Evolutionary conservation across 2,888 invertebrate species (phyloP).

Genomic region (Ypsolopha sequella): DNA sequence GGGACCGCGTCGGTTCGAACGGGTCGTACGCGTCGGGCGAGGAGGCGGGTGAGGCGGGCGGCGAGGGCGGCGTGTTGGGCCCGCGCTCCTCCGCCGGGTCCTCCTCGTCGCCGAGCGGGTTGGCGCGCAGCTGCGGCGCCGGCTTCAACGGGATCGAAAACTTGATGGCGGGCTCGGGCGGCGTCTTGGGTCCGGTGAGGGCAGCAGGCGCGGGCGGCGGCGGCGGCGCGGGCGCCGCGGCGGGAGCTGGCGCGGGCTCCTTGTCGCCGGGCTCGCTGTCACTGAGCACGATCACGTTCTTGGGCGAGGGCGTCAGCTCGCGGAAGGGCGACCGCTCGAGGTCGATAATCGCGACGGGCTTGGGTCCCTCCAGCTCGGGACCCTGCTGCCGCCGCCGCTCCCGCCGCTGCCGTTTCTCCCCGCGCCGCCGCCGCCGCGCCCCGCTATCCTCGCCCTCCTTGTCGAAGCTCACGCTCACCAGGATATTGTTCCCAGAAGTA

Average conservation of each 20-base stretch:
- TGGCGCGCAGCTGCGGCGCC: constrained; percentile 17
- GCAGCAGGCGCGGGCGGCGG: constrained; percentile 16
- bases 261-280: constrained; percentile 80
- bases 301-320: constrained; percentile 84
- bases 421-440: constrained; percentile 23
- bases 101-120: constrained; percentile 17
- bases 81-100: constrained; percentile 25
- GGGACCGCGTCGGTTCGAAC: constrained; percentile 90
- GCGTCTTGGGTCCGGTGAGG: constrained; percentile 12
- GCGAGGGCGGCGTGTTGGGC: constrained; percentile 73
- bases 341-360: constrained; percentile 89
- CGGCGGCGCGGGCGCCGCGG: constrained; percentile 29
- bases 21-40: constrained; percentile 92
- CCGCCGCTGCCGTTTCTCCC: constrained; percentile 14
- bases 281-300: constrained; percentile 85
- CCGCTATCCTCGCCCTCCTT: constrained; percentile 61
- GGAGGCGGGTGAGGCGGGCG: constrained; percentile 74
- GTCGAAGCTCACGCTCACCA: constrained; percentile 93
- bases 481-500: constrained; percentile 92
- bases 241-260: constrained; percentile 13
- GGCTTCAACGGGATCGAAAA: constrained; percentile 20
- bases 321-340: constrained; percentile 88
- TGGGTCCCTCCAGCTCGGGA: constrained; percentile 26
- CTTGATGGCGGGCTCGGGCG: constrained; percentile 15
- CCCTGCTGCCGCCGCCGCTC: constrained; percentile 19